Percentiles rank a stretch among this genome's conserved stretches.
These are phyloP conservation scores for Hylaeus anthracinus DNA, from an alignment of 1,140 invertebrate species.

Conservation along the genomic window DNA sequence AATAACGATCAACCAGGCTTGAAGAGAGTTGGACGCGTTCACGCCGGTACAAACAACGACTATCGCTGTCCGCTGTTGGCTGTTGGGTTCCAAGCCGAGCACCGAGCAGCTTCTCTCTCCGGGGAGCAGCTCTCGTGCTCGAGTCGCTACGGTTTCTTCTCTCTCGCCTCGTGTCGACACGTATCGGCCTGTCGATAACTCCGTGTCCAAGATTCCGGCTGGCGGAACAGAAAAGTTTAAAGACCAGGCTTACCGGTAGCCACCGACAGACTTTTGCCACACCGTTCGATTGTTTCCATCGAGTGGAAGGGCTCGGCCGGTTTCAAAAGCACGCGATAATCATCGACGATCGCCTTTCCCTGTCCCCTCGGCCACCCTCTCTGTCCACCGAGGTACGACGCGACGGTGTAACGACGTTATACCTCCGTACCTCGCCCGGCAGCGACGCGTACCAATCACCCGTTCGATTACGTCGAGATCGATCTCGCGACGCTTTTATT, in stretches of 20 bases:
- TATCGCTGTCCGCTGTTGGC: conserved; percentile 11
- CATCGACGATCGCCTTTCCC: not conserved
- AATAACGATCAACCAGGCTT: conserved; percentile 61
- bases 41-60: not conserved
- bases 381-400: not conserved
- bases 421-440: not conserved
- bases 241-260: conserved; percentile 32
- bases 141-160: conserved; percentile 31
- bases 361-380: not conserved
- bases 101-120: not conserved
- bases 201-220: conserved; percentile 24
- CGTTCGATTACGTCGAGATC: conserved; percentile 11
- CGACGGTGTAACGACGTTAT: not conserved
- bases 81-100: not conserved
- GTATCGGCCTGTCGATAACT: conserved; percentile 46
- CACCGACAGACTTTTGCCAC: not conserved
- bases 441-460: not conserved
- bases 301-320: not conserved
- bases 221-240: conserved; percentile 38
- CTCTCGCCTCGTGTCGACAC: conserved; percentile 32
- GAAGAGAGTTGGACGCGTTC: conserved; percentile 34
- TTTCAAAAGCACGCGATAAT: conserved; percentile 18
- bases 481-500: conserved; percentile 21
- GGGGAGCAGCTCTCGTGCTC: not conserved
- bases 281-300: conserved; percentile 5